A percentile compares a stretch with the other conserved stretches of the same genome.
These are phyloP conservation scores for Lepidothrix coronata DNA, from an alignment of 2,113 vertebrate species.

Conservation along the genomic window DNA sequence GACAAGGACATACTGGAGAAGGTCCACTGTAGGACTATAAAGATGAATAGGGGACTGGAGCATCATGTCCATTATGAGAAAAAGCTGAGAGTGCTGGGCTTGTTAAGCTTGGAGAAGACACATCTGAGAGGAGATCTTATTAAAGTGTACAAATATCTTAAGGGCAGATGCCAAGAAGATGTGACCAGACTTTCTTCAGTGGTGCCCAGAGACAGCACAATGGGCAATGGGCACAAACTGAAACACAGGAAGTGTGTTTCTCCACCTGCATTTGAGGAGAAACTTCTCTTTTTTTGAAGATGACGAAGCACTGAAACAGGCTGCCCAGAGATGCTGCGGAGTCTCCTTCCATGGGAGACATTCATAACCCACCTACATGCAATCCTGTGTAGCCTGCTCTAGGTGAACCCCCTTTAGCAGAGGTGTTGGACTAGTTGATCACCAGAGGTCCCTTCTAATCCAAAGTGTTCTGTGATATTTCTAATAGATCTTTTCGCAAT, in stretches of 20 bases:
- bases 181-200: not conserved
- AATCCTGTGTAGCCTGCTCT: not conserved
- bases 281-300: not conserved
- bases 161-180: not conserved
- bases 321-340: not conserved
- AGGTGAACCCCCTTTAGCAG: not conserved
- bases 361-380: not conserved
- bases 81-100: not conserved
- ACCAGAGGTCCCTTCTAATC: not conserved
- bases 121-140: no score
- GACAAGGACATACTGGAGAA: not conserved
- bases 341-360: fast-evolving
- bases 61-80: not conserved
- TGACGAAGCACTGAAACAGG: not conserved
- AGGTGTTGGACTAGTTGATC: not conserved
- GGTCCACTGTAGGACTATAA: not conserved
- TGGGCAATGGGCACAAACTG: not conserved
- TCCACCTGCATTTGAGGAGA: not conserved
- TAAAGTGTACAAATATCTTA: no score
- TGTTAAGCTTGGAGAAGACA: not conserved
- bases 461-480: not conserved
- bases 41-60: not conserved
- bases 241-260: not conserved
- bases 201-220: fast-evolving
- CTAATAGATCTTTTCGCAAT: not conserved